Evolutionary conservation across 1,140 invertebrate genomes (phyloP), one percentile per base, ranked within the genome.

Genomic region (Coptotermes formosanus): DNA sequence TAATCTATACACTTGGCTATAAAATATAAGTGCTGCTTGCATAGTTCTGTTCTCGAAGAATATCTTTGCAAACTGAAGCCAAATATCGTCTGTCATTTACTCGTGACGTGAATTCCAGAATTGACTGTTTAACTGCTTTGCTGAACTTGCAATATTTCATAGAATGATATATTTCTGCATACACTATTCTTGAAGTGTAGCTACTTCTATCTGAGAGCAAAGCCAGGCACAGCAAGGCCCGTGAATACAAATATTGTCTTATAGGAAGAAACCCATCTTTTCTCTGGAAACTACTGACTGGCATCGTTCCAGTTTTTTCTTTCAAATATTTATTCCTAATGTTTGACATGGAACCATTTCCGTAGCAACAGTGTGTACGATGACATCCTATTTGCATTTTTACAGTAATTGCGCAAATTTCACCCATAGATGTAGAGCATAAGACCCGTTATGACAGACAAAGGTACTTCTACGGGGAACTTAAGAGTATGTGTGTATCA

Each of bases 21-120:
- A 75, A 75, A 75, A 30, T 75, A 75, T 75, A 30, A 30, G 64
- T 75, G n/a, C 25, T 75, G 25, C 14, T 30, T 75, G 25, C 64
- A 75, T 75, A 75, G 64, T 75, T 75, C n/a, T 75, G 64, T 30
- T 75, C 64, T 30, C n/a, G 64, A 30, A 75, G 64, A 75, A 75
- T 75, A 75, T 75, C n/a, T 75, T 75, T 30, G 14, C 64, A 11
- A n/a, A 75, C 64, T 75, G 64, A n/a, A 75, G 25, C 64, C 64
- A 30, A 75, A 75, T 75, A 75, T 75, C 64, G 38, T 38, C 38
- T 38, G 38, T 75, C 64, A 75, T 75, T 75, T 75, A 30, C 64
- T 75, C n/a, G 64, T 75, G 64, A 75, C 64, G n/a, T 75, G 64
- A 75, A 75, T 75, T 75, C 64, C n/a, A 30, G 64, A 75, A 75